These are phyloP conservation scores for Spea hammondii DNA, from an alignment of 2,797 vertebrate genomes.

Conservation along the genomic window DNA sequence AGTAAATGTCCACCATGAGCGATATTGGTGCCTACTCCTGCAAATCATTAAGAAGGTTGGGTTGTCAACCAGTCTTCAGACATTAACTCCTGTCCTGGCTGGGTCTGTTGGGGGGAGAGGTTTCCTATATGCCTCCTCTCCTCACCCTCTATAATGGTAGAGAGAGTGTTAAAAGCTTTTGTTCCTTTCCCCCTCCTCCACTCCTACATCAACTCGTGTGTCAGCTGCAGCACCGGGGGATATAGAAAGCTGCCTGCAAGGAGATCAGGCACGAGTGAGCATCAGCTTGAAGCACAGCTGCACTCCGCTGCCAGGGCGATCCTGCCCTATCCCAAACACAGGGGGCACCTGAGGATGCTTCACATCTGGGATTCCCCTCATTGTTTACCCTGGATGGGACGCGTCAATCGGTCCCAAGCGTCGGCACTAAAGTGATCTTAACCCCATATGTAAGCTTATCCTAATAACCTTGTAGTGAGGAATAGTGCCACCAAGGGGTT, in stretches of 20 bases:
- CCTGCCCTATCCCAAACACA: background rate
- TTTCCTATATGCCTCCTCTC: background rate
- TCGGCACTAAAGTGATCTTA: too few relatives aligned
- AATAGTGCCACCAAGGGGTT: too few relatives aligned
- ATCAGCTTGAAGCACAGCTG: slow-evolving; percentile 24
- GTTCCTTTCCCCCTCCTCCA: slow-evolving; percentile 33
- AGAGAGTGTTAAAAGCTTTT: slow-evolving; percentile 33
- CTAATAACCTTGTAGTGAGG: background rate
- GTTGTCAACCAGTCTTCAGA: too few relatives aligned
- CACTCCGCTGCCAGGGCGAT: slow-evolving; percentile 10
- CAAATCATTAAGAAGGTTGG: too few relatives aligned
- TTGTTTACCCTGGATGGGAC: background rate
- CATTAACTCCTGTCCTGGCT: too few relatives aligned
- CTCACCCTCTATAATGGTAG: background rate
- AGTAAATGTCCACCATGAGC: too few relatives aligned
- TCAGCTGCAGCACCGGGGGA: slow-evolving; percentile 35
- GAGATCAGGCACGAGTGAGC: background rate
- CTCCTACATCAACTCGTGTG: slow-evolving; percentile 42
- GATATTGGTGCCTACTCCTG: too few relatives aligned
- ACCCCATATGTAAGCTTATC: background rate
- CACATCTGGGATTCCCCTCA: background rate
- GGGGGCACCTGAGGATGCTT: background rate
- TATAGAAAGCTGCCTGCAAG: slow-evolving; percentile 27
- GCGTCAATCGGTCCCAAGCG: too few relatives aligned
- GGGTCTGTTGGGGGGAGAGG: too few relatives aligned